Conservation (phyloP, 2,888 invertebrate species). For the Acronicta alni region DNA sequence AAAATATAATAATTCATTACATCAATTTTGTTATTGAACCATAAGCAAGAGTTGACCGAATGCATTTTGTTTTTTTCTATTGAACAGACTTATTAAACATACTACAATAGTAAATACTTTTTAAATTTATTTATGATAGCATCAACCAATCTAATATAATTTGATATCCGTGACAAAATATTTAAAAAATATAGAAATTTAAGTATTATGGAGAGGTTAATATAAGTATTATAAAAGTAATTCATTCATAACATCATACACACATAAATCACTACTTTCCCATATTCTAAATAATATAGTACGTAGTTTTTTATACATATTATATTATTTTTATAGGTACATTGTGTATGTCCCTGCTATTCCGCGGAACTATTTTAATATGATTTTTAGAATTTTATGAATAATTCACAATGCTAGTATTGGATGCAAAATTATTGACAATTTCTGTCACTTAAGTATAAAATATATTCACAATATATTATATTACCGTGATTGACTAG, state of each 20-base stretch:
- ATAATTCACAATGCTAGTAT: too few relatives aligned
- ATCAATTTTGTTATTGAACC: too few relatives aligned
- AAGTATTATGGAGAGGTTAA: conserved; percentile 26
- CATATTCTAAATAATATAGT: too few relatives aligned
- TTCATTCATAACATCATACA: conserved; percentile 24
- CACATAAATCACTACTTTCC: conserved; percentile 52
- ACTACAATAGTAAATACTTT: conserved; percentile 18
- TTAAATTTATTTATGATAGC: conserved; percentile 17
- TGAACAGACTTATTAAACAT: too few relatives aligned
- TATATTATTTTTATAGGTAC: too few relatives aligned
- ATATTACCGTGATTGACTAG: conserved; percentile 37
- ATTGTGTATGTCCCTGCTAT: too few relatives aligned
- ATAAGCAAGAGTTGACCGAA: too few relatives aligned
- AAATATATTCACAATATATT: conserved; percentile 10
- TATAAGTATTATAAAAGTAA: conserved; percentile 16
- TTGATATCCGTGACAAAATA: conserved; percentile 18
- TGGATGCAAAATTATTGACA: background rate
- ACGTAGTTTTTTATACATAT: too few relatives aligned
- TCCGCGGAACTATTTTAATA: too few relatives aligned
- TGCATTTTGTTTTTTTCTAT: too few relatives aligned
- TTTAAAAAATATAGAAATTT: conserved; percentile 13
- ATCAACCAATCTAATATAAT: conserved; percentile 14
- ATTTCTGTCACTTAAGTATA: conserved; percentile 10
- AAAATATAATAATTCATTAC: too few relatives aligned
- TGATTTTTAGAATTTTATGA: too few relatives aligned